A percentile compares a stretch with the other conserved stretches of the same genome.
Conservation (phyloP, 2,113 vertebrate species). For the Cinclus cinclus region DNA sequence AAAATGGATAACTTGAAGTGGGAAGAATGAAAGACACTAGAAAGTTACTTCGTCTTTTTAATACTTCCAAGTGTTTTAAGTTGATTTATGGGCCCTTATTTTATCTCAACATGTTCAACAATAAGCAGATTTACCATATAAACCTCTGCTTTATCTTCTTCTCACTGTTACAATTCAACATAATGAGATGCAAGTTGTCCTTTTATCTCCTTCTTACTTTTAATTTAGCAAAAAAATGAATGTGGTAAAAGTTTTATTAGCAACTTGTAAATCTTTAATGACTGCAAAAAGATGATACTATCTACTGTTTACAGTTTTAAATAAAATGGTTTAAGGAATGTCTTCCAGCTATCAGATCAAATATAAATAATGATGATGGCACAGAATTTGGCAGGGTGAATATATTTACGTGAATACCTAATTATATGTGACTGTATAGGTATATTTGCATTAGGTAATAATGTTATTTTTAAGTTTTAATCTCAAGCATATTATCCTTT, state of each 20-base stretch:
- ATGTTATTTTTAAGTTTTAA: neutral
- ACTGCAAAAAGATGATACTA: neutral
- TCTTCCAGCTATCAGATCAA: conserved; percentile 13
- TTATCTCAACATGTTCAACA: neutral
- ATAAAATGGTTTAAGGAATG: neutral
- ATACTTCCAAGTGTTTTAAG: neutral
- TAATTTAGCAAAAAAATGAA: conserved; percentile 3
- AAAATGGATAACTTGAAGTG: neutral
- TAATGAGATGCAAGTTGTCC: conserved; percentile 7
- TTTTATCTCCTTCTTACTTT: neutral
- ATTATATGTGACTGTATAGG: neutral
- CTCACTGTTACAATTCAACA: neutral
- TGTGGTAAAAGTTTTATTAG: neutral
- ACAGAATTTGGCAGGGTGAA: neutral
- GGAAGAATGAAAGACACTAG: neutral
- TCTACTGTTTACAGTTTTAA: conserved; percentile 24
- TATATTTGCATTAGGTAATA: neutral
- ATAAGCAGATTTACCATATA: neutral
- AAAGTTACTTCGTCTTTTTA: neutral
- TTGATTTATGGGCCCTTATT: conserved; percentile 2
- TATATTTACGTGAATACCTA: neutral
- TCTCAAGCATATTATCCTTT: neutral
- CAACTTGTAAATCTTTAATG: conserved; percentile 17
- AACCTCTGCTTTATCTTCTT: neutral
- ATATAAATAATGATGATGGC: neutral